Conservation (phyloP, 2,113 vertebrate species). For the Onychostoma macrolepis region DNA sequence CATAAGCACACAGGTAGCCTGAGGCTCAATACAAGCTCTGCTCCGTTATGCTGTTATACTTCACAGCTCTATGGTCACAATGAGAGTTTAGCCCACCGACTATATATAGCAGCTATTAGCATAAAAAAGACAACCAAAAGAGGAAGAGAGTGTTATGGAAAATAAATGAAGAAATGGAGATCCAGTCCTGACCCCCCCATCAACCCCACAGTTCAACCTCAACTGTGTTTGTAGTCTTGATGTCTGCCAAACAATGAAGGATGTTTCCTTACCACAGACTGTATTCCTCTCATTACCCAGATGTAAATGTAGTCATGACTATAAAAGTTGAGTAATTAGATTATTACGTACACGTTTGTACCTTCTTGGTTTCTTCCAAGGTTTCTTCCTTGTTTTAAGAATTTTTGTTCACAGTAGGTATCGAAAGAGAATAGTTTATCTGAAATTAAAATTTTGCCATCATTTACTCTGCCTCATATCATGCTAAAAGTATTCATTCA, state of each 20-base stretch:
- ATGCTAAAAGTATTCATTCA: background rate
- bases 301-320: background rate
- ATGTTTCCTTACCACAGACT: background rate
- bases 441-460: background rate
- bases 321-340: background rate
- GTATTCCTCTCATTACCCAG: background rate
- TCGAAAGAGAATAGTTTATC: background rate
- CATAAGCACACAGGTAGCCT: slow-evolving; percentile 40
- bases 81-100: slow-evolving; percentile 29
- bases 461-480: background rate
- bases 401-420: background rate
- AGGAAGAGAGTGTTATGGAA: background rate
- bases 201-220: background rate
- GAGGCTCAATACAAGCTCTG: slow-evolving; percentile 23
- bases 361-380: background rate
- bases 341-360: background rate
- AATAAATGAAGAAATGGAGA: slow-evolving; percentile 1
- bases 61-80: slow-evolving; percentile 40
- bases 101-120: slow-evolving; percentile 37
- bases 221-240: background rate
- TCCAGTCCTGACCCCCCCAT: background rate
- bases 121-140: slow-evolving; percentile 15
- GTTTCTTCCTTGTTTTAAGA: background rate
- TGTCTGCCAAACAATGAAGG: background rate
- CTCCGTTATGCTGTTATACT: slow-evolving; percentile 24